These are phyloP conservation scores for Chrysoperla carnea DNA, from an alignment of 1,140 invertebrate species.

Conservation along the genomic window DNA sequence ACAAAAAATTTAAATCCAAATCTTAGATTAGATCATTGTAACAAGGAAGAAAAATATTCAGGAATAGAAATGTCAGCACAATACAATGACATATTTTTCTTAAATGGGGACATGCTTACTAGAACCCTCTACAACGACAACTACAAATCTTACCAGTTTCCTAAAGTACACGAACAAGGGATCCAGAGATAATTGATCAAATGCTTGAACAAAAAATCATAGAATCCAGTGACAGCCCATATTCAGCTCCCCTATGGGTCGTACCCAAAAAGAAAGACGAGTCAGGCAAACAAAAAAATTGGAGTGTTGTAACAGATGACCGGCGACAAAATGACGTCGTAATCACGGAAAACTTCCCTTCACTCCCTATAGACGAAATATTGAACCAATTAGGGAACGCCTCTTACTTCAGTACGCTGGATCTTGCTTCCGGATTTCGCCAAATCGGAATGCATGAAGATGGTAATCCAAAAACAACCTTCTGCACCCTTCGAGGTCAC, in stretches of 20 bases:
- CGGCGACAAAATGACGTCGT: conserved; percentile 9
- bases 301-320: conserved; percentile 12
- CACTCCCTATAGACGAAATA: too few relatives aligned
- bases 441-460: conserved; percentile 20
- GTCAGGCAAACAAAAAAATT: conserved; percentile 1
- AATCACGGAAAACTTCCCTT: conserved; percentile 16
- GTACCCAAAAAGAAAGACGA: conserved; percentile 1
- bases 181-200: neutral
- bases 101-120: too few relatives aligned
- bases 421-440: conserved; percentile 24
- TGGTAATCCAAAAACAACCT: conserved; percentile 22
- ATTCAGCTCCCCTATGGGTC: neutral
- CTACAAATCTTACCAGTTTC: too few relatives aligned
- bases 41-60: too few relatives aligned
- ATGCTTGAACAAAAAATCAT: neutral
- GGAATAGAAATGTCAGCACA: too few relatives aligned
- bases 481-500: conserved; percentile 13
- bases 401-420: conserved; percentile 21
- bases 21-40: too few relatives aligned
- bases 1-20: too few relatives aligned
- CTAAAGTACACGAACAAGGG: too few relatives aligned
- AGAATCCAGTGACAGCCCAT: neutral
- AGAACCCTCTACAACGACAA: too few relatives aligned
- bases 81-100: too few relatives aligned
- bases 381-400: too few relatives aligned